Conservation (phyloP, 2,113 vertebrate genomes). For the Garra rufa region DNA sequence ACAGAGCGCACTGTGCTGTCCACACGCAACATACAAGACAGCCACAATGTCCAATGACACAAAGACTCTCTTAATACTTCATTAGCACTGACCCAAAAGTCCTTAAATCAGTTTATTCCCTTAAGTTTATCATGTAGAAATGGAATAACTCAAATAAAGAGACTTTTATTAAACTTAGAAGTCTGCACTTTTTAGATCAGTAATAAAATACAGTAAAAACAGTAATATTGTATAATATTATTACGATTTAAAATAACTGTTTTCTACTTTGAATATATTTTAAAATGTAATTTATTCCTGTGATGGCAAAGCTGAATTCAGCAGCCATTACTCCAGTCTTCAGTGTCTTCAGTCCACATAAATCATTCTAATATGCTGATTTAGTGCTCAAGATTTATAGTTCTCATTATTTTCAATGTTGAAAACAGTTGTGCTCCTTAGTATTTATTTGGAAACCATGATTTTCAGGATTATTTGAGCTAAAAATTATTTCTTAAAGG, state of each 20-base stretch:
- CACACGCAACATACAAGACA: not conserved
- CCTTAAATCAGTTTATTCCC: not conserved
- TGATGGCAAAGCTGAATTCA: too few relatives aligned
- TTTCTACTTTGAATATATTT: not conserved
- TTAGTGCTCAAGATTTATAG: not conserved
- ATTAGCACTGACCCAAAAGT: not conserved
- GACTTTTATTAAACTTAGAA: not conserved
- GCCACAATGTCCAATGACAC: not conserved
- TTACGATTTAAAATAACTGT: not conserved
- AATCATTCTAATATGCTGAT: not conserved
- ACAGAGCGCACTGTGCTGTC: conserved; percentile 14
- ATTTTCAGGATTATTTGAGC: not conserved
- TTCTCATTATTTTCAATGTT: not conserved
- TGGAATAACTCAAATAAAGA: not conserved
- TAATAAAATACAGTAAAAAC: not conserved
- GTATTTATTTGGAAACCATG: not conserved
- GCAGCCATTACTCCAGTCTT: not conserved
- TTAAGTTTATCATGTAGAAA: not conserved
- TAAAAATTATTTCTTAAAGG: not conserved
- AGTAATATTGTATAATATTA: not conserved
- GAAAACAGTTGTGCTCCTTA: not conserved
- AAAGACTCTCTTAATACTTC: not conserved
- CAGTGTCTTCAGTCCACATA: not conserved
- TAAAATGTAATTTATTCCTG: not conserved
- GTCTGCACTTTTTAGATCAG: not conserved